Percentiles rank a stretch among this genome's conserved stretches.
phyloP scores from a whole-genome alignment of 2,113 vertebrate species.

The Glaucidium brasilianum region DNA sequence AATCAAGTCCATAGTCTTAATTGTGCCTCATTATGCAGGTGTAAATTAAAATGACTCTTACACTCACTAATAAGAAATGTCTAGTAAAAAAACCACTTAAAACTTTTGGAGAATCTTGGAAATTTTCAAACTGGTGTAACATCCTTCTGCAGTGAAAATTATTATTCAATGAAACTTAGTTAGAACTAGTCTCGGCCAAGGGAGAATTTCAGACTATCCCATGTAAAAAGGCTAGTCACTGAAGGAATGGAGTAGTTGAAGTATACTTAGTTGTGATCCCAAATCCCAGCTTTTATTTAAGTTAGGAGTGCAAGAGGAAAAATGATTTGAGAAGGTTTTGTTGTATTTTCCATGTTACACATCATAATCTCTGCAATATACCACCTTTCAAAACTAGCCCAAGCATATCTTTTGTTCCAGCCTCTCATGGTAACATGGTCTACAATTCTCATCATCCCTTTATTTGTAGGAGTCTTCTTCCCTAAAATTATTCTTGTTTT shows the following conservation, averaged over 20 bases:
- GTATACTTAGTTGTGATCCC: not conserved
- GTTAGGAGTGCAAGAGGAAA: not conserved
- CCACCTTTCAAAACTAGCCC: not conserved
- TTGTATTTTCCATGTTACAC: not conserved
- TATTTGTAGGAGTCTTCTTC: not conserved
- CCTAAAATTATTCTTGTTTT: not conserved
- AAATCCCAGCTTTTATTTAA: not conserved
- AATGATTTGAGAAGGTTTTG: not conserved
- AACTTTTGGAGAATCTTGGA: not conserved
- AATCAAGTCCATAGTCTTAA: not conserved
- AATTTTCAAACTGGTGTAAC: not conserved
- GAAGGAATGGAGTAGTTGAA: not conserved
- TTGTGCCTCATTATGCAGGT: not conserved
- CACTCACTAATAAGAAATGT: not conserved
- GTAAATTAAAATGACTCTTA: not conserved
- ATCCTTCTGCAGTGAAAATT: not conserved
- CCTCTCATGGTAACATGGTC: not conserved
- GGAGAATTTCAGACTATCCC: not conserved
- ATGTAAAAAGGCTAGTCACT: not conserved
- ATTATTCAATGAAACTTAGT: not conserved
- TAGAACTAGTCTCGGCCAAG: not conserved
- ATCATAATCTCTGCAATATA: not conserved
- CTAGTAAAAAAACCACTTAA: not conserved
- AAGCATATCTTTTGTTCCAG: not conserved
- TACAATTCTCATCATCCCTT: not conserved